Evolutionary conservation across 2,797 vertebrate genomes (phyloP), one percentile per base, ranked within the genome.

Genomic region (Acipenser oxyrinchus): DNA sequence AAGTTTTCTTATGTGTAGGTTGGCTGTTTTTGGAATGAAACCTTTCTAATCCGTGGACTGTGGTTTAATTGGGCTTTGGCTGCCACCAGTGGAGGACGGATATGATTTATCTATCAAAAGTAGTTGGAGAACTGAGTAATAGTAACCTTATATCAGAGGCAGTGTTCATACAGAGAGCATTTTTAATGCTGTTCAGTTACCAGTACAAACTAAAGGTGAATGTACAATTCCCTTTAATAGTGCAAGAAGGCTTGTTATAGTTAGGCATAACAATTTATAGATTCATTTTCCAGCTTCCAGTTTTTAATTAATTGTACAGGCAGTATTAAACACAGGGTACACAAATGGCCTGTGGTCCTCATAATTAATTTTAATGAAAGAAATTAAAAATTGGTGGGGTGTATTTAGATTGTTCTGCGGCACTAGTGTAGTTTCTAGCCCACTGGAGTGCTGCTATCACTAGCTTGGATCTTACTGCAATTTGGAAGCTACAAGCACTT

Each of bases 301-400:
- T 90, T 94, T 93, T 93, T 91, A 94, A 93, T 94, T 93, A 92
- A 90, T 89, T 85, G 87, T 90, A 82, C 85, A 87, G 89, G 88
- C 87, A 90, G 82, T 86, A 88, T 92, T 92, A 90, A 88, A 87
- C 87, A 82, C 81, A 84, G 82, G 83, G 84, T 89, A 83, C 82
- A 79, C 84, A 89, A 92, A 92, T 92, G 89, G 87, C 88, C 87
- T 88, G 85, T 83, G 83, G 89, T 89, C 67, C 80, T 90, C 89
- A 87, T 89, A 91, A 85, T 93, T 90, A 90, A 85, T 92, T 88
- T 89, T 93, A 92, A 91, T 90, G 86, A 89, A 92, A 86, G 84
- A 80, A 84, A 84, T 86, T 86, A 86, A 86, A 87, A 81, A 86
- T 89, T 87, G 86, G 84, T 85, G 82, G 86, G 83, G 81, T 86